Percentiles rank a stretch among this genome's conserved stretches.
phyloP scores from a whole-genome alignment of 92 coral and sea anemone genomes.

The Phenganax subtilis region DNA sequence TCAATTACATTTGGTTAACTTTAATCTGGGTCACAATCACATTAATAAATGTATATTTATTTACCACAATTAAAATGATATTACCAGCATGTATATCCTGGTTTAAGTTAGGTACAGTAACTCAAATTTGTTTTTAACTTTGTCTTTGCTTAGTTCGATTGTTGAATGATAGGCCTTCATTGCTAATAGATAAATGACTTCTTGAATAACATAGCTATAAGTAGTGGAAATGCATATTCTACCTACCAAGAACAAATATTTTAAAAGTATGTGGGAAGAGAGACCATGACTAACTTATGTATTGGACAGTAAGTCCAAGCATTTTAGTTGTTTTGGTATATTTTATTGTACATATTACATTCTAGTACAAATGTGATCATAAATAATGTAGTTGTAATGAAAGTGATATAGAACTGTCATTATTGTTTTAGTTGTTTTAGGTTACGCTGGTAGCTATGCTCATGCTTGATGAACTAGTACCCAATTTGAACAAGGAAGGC shows the following conservation, averaged over 20 bases:
- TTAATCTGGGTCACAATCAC: not conserved
- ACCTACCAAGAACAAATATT: not conserved
- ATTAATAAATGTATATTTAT: not conserved
- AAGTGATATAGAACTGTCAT: not conserved
- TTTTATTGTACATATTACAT: not conserved
- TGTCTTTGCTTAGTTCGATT: not conserved
- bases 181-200: too few species aligned
- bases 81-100: not conserved
- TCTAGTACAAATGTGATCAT: not conserved
- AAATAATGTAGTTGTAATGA: not conserved
- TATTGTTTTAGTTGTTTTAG: not conserved
- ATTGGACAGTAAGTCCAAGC: not conserved
- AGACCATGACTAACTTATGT: not conserved
- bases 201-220: too few species aligned
- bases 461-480: not conserved
- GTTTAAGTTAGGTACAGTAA: not conserved
- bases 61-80: not conserved
- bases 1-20: slow-evolving; percentile 77
- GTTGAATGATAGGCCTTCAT: not conserved
- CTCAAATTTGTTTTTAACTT: not conserved
- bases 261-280: not conserved
- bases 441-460: not conserved
- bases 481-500: too few species aligned
- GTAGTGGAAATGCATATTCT: too few species aligned
- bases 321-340: not conserved